Base-by-base conservation (phyloP, 2,888 invertebrate species). In the Harpagoxenus sublaevis region DNA sequence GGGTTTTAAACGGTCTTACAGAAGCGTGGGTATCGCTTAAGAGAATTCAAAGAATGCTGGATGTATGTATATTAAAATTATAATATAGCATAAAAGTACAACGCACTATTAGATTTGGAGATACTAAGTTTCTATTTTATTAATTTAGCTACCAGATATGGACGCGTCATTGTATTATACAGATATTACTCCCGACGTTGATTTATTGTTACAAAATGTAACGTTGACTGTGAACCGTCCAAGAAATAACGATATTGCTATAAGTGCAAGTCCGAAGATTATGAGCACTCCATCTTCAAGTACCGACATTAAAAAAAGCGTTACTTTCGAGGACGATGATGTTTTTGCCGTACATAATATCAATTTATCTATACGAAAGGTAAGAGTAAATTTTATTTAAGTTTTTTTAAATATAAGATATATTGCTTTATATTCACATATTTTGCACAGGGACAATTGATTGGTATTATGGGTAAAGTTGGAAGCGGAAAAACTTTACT, bases 21-120 rank as follows among this genome's bases (percentile, higher is more conserved):
- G 99, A 99, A 95, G 98, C 99, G 0, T 98, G 98, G 98, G 98
- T 99, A 0, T 99, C 99, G 0, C 95, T 99, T 8, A 97, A 98
- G 94, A 96, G 99, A 89, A 97, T 99, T 55, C 98, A 98, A 94
- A 96, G 97, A 92, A 96, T 99, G 71, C 94, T 98, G 87, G 96
- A 98, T 95, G 97, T 98, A 95, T 96, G 96, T 95, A 86, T 42
- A 86, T 45, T 35, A 3, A 57, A 45, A 55, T 45, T 68, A 45
- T 57, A 55, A 42, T 55, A 6, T 35, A 35, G 35, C 35, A 39
- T 10, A 71, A 42, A 42, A 57, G 8, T 23, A 5, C 15, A 63
- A 71, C 6, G 23, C 12, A 62, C 10, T 57, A 3, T 12, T n/a
- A 42, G 6, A 53, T 39, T 23, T 42, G 2, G 4, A 48, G 15